Conservation (phyloP, 2,888 invertebrate genomes). For the Clostera curtula region DNA sequence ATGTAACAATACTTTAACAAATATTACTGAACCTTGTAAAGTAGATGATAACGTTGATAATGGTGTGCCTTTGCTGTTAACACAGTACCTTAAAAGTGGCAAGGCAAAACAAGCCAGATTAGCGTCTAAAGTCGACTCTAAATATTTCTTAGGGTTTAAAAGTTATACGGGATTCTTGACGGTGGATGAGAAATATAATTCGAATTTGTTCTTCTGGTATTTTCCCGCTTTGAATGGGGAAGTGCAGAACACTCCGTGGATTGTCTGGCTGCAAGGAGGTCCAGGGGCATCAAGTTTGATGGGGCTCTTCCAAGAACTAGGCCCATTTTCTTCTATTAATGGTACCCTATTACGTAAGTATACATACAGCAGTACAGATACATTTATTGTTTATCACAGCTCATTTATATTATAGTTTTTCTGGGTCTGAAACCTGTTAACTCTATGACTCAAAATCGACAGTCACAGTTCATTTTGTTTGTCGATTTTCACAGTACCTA, state of each 20-base stretch:
- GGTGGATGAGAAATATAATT: constrained; percentile 81
- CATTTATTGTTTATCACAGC: constrained; percentile 1
- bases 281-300: constrained; percentile 82
- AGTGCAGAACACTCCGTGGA: constrained; percentile 74
- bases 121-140: constrained; percentile 37
- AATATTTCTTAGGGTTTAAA: constrained; percentile 47
- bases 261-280: constrained; percentile 94
- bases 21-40: constrained; percentile 16
- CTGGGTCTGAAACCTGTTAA: too few species aligned
- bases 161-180: constrained; percentile 77
- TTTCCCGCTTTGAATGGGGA: constrained; percentile 75
- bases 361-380: neutral
- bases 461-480: too few species aligned
- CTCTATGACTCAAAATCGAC: too few species aligned
- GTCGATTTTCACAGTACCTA: too few species aligned
- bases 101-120: constrained; percentile 48
- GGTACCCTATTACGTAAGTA: constrained; percentile 33
- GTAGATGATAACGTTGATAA: constrained; percentile 23
- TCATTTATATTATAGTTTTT: too few species aligned
- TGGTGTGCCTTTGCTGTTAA: constrained; percentile 48
- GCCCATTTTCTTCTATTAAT: constrained; percentile 38
- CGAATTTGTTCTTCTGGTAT: constrained; percentile 91
- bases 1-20: constrained; percentile 11
- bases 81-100: constrained; percentile 49
- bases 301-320: constrained; percentile 61